phyloP scores from a whole-genome alignment of 1,140 invertebrate species.

The Drosophila willistoni region DNA sequence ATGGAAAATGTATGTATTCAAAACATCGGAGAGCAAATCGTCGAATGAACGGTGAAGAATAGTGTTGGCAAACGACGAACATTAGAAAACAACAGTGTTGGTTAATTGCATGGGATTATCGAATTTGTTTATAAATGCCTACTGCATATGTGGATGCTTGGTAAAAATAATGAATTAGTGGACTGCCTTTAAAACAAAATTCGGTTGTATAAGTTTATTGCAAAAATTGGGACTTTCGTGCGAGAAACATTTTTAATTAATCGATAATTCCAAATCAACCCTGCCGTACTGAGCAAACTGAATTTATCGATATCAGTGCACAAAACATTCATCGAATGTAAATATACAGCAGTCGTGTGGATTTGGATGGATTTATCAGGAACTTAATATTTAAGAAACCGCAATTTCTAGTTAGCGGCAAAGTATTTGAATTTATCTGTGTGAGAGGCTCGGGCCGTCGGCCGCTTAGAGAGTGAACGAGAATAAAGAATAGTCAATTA shows the following conservation, averaged over 20 bases:
- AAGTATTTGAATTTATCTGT: background rate
- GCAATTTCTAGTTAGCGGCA: background rate
- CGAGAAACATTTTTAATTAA: background rate
- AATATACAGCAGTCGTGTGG: background rate
- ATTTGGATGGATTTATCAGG: conserved; percentile 1
- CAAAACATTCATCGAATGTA: background rate
- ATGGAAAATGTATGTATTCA: conserved; percentile 76
- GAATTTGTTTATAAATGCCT: background rate
- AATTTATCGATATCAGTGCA: background rate
- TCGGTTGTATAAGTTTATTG: background rate
- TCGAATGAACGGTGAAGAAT: conserved; percentile 1
- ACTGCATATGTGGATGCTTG: background rate
- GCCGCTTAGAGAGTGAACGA: background rate
- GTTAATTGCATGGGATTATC: background rate
- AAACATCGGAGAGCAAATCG: conserved; percentile 49
- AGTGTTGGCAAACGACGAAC: too few species aligned
- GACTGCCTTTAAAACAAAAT: too few species aligned
- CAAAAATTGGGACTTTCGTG: background rate
- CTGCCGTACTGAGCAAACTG: background rate
- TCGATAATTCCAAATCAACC: background rate
- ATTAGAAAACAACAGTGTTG: too few species aligned
- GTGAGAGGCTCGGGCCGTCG: background rate
- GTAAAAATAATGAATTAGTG: too few species aligned
- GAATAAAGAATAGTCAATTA: background rate
- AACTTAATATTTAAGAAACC: background rate